Percentiles rank a stretch among this genome's conserved stretches.
phyloP scores from a whole-genome alignment of 2,113 vertebrate genomes.

The Mystacornis crossleyi region DNA sequence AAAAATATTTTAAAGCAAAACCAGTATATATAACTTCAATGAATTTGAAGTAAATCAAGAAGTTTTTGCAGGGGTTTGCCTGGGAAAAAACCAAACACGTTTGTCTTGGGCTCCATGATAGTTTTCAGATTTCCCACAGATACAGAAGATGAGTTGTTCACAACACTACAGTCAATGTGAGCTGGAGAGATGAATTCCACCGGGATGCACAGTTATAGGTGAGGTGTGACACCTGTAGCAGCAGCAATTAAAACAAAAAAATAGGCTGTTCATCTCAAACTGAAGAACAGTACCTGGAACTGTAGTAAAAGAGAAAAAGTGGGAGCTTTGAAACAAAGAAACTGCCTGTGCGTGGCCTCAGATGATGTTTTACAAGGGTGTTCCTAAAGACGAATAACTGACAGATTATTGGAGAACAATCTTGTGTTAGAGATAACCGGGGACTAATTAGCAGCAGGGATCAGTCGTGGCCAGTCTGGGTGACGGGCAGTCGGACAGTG shows the following conservation, averaged over 20 bases:
- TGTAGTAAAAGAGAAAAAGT: not conserved
- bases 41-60: not conserved
- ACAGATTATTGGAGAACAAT: not conserved
- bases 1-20: not conserved
- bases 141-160: not conserved
- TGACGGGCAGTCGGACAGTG: not conserved
- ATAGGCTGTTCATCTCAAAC: not conserved
- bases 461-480: not conserved
- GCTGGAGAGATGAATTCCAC: not conserved
- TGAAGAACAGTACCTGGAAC: not conserved
- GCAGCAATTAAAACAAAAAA: not conserved
- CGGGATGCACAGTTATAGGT: not conserved
- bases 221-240: not conserved
- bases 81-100: rapidly evolving
- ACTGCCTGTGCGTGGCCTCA: no score
- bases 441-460: not conserved
- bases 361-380: not conserved
- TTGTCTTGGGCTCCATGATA: not conserved
- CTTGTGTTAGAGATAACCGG: not conserved
- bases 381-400: not conserved
- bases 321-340: not conserved
- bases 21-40: not conserved
- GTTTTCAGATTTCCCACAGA: not conserved
- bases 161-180: not conserved
- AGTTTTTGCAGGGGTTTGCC: not conserved